Percentiles rank a stretch among this genome's conserved stretches.
Evolutionary conservation across 2,888 invertebrate species (phyloP).

Genomic region (Lymantria monacha): DNA sequence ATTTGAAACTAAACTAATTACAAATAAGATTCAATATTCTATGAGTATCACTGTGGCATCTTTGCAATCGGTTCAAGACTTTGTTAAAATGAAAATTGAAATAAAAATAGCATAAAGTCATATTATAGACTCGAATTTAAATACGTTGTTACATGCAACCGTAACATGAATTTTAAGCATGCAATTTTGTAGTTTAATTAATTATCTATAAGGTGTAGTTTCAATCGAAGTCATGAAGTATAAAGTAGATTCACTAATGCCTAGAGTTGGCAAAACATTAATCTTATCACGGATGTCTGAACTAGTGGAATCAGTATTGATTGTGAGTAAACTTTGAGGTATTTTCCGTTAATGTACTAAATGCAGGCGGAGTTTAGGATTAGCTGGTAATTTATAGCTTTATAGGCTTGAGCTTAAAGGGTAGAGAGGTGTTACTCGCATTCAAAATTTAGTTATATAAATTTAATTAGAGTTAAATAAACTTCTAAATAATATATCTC

Average conservation of each 20-base stretch:
- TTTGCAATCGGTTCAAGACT: background rate
- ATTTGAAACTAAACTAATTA: background rate
- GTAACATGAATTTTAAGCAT: too few species aligned
- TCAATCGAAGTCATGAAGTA: background rate
- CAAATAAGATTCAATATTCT: background rate
- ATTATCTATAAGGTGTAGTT: conserved; percentile 7
- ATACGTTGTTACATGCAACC: too few species aligned
- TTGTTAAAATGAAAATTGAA: too few species aligned
- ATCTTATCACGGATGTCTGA: conserved; percentile 37
- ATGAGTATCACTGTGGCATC: background rate
- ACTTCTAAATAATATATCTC: too few species aligned
- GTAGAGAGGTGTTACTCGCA: too few species aligned
- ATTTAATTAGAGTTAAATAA: too few species aligned
- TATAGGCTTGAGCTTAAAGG: too few species aligned
- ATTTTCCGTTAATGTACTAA: conserved; percentile 26
- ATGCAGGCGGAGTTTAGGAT: conserved; percentile 4
- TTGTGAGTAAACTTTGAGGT: conserved; percentile 33
- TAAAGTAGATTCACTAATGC: conserved; percentile 12
- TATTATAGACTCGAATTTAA: too few species aligned
- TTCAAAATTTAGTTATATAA: too few species aligned
- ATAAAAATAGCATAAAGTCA: too few species aligned
- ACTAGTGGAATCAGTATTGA: conserved; percentile 44
- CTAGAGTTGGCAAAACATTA: conserved; percentile 35
- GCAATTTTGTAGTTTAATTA: conserved; percentile 3
- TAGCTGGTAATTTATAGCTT: too few species aligned